phyloP scores from a whole-genome alignment of 2,888 invertebrate genomes.

The Spialia ferax region DNA sequence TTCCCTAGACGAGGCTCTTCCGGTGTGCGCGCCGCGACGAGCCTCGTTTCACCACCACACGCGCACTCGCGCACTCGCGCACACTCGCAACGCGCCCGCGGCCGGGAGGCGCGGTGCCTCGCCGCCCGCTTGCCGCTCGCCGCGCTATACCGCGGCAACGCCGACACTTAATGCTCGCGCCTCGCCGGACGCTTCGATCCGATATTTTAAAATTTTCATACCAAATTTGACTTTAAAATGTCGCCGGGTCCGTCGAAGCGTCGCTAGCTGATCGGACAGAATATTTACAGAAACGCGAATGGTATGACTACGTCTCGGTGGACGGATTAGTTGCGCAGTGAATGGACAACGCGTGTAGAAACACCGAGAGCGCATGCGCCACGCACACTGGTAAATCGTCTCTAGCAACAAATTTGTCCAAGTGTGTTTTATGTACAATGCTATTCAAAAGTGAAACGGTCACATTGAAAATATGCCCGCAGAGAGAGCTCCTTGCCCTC shows the following conservation, averaged over 20 bases:
- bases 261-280: conserved; percentile 62
- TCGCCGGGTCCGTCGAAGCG: conserved; percentile 64
- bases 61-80: conserved; percentile 78
- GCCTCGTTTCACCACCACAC: conserved; percentile 68
- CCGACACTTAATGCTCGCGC: conserved; percentile 50
- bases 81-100: conserved; percentile 66
- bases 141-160: conserved; percentile 54
- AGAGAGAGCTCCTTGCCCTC: conserved; percentile 12
- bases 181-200: conserved; percentile 58
- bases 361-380: conserved; percentile 76
- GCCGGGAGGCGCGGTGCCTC: conserved; percentile 50
- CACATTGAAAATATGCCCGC: conserved; percentile 36
- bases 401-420: conserved; percentile 35
- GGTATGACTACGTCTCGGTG: conserved; percentile 57
- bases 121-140: conserved; percentile 57
- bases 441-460: conserved; percentile 39
- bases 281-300: conserved; percentile 73
- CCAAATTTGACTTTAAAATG: conserved; percentile 84
- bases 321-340: conserved; percentile 77
- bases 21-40: conserved; percentile 76
- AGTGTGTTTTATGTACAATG: conserved; percentile 31
- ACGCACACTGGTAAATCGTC: conserved; percentile 62
- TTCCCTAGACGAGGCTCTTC: no score
- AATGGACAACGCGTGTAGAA: conserved; percentile 74
- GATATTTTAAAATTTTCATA: conserved; percentile 80